These are phyloP conservation scores for Nebria salina DNA, from an alignment of 2,888 invertebrate genomes.

Conservation along the genomic window DNA sequence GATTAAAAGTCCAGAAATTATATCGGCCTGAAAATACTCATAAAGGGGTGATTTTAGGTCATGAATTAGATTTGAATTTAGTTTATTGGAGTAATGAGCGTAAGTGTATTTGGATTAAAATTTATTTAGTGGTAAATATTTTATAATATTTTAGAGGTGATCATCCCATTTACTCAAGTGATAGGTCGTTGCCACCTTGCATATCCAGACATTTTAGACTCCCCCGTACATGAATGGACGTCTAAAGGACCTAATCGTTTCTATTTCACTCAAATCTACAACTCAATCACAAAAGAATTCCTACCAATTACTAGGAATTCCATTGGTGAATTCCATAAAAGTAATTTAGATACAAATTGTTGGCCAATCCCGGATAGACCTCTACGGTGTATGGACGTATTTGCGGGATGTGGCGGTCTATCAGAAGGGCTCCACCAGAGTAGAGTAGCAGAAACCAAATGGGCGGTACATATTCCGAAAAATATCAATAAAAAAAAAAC, in stretches of 20 bases:
- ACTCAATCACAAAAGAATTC: conserved; percentile 66
- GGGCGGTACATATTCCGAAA: conserved; percentile 68
- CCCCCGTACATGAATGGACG: conserved; percentile 69
- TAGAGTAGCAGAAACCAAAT: conserved; percentile 74
- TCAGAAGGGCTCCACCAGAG: conserved; percentile 78
- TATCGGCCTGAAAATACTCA: conserved; percentile 81
- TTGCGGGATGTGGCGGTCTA: conserved; percentile 87
- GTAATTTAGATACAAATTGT: conserved; percentile 50
- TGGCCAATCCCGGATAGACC: conserved; percentile 63
- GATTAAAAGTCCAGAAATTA: conserved; percentile 73
- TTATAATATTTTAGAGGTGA: conserved; percentile 59
- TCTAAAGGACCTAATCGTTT: conserved; percentile 73
- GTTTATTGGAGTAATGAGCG: conserved; percentile 83
- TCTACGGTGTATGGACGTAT: conserved; percentile 79
- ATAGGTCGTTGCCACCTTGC: conserved; percentile 75
- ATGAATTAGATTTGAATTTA: conserved; percentile 75
- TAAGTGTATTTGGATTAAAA: conserved; percentile 52
- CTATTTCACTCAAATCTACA: conserved; percentile 78
- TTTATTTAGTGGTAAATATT: background rate
- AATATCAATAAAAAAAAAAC: background rate
- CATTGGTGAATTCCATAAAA: conserved; percentile 66
- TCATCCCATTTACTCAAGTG: conserved; percentile 70
- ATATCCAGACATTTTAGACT: conserved; percentile 69
- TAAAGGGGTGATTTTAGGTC: conserved; percentile 65
- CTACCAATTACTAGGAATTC: conserved; percentile 70